Evolutionary conservation across 2,797 vertebrate genomes (phyloP).

Genomic region (Lepilemur ruficaudatus): DNA sequence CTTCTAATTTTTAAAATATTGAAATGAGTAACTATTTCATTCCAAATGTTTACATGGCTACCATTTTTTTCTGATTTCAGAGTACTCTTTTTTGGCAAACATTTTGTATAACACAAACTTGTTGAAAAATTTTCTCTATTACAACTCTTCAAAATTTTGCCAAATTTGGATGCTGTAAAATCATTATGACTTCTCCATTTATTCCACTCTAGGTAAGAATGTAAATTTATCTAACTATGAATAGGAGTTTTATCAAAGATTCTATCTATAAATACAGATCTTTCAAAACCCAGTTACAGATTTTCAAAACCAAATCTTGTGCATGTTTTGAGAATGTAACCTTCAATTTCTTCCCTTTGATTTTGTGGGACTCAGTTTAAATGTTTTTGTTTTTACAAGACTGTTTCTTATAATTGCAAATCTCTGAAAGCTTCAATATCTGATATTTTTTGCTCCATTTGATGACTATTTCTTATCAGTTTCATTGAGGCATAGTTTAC

Average conservation of each 20-base stretch:
- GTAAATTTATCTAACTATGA: background rate
- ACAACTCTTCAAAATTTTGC: background rate
- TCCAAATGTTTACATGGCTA: background rate
- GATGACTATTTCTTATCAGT: background rate
- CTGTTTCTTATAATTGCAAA: background rate
- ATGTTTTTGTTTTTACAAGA: background rate
- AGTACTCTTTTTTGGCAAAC: background rate
- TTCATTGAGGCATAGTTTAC: background rate
- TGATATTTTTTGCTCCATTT: background rate
- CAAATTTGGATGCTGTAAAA: background rate
- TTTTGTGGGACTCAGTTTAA: background rate
- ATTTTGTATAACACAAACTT: background rate
- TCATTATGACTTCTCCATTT: background rate
- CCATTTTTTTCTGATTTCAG: background rate
- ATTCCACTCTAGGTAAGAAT: background rate
- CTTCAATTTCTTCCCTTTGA: background rate
- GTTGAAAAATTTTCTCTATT: background rate
- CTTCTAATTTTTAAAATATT: background rate
- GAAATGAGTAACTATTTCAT: background rate
- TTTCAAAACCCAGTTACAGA: background rate
- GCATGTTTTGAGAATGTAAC: background rate
- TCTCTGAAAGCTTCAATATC: background rate
- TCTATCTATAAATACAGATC: background rate
- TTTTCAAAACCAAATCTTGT: constrained; percentile 4
- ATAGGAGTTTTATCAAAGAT: background rate